Base-by-base conservation (phyloP, 35 echinoderm and acorn worm species). In the Ophioderma brevispina region DNA sequence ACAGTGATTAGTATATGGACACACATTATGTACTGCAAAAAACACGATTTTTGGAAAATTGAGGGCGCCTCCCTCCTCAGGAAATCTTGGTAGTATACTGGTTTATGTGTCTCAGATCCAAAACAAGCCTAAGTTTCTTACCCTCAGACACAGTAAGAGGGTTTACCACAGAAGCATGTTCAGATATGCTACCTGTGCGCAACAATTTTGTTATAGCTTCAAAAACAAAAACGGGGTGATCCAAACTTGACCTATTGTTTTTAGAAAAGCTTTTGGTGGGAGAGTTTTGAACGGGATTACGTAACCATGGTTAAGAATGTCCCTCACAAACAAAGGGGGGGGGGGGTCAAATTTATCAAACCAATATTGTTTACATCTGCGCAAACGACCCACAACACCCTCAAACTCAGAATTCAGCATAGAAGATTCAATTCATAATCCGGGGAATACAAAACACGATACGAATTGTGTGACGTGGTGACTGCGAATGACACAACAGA, bases 51-150 rank as follows among this genome's bases (percentile, higher is more conserved):
- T n/a, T n/a, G n/a, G n/a, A n/a, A n/a, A n/a, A n/a, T n/a, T n/a
- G n/a, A n/a, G n/a, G n/a, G n/a, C n/a, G n/a, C n/a, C n/a, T n/a
- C n/a, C n/a, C n/a, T n/a, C n/a, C n/a, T n/a, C n/a, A n/a, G n/a
- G n/a, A n/a, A n/a, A n/a, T n/a, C n/a, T n/a, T n/a, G n/a, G n/a
- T n/a, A n/a, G n/a, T n/a, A n/a, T n/a, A n/a, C n/a, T n/a, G n/a
- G 39, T 89, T 80, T 8, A 89, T 42, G 30, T 89, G 77, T n/a
- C 46, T 13, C 11, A 89, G 52, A 30, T 55, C 78, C 28, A 89
- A 64, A 11, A 89, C 87, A 36, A 59, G 49, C 43, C 76, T 52
- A 49, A 89, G 37, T 55, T 81, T 89, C 35, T 89, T 89, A 31
- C 87, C 87, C 35, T 89, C 46, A 0, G 78, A 40, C 0, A 81